Conservation (phyloP, 2,888 invertebrate species). For the Chelonus formosanus region DNA sequence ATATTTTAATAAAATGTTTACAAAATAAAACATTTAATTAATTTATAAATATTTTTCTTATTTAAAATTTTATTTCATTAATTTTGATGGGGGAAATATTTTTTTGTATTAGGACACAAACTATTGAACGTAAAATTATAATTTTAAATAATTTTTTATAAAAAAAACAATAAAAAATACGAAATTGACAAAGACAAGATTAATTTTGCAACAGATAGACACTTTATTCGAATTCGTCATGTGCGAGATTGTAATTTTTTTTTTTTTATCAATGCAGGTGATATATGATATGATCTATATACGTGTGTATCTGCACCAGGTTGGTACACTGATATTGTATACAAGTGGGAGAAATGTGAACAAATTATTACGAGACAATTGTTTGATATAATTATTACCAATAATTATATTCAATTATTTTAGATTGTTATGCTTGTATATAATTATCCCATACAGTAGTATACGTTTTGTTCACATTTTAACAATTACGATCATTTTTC, state of each 20-base stretch:
- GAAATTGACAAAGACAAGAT: slow-evolving; percentile 22
- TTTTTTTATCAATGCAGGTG: slow-evolving; percentile 37
- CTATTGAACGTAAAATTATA: too few species aligned
- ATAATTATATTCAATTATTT: background rate
- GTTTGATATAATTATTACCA: slow-evolving; percentile 3
- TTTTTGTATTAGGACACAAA: too few species aligned
- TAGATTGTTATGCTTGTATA: too few species aligned
- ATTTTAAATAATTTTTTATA: background rate
- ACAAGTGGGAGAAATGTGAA: slow-evolving; percentile 33
- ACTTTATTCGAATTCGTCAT: slow-evolving; percentile 56
- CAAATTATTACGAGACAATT: slow-evolving; percentile 27
- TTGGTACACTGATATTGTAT: slow-evolving; percentile 37
- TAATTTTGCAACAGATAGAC: slow-evolving; percentile 56
- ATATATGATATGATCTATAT: slow-evolving; percentile 27
- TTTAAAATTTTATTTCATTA: too few species aligned
- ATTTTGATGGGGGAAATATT: too few species aligned
- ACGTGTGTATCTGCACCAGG: slow-evolving; percentile 40
- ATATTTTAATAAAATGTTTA: slow-evolving; percentile 4
- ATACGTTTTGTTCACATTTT: slow-evolving; percentile 32
- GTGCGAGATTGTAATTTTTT: slow-evolving; percentile 39
- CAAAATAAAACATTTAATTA: background rate
- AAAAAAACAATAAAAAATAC: slow-evolving; percentile 6
- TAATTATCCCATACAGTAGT: too few species aligned
- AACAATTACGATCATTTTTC: slow-evolving; percentile 26
- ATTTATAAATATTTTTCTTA: too few species aligned